Percentiles rank a stretch among this genome's conserved stretches.
These are phyloP conservation scores for Caenorhabditis parvicauda DNA, from an alignment of 2,888 invertebrate genomes.

Conservation along the genomic window DNA sequence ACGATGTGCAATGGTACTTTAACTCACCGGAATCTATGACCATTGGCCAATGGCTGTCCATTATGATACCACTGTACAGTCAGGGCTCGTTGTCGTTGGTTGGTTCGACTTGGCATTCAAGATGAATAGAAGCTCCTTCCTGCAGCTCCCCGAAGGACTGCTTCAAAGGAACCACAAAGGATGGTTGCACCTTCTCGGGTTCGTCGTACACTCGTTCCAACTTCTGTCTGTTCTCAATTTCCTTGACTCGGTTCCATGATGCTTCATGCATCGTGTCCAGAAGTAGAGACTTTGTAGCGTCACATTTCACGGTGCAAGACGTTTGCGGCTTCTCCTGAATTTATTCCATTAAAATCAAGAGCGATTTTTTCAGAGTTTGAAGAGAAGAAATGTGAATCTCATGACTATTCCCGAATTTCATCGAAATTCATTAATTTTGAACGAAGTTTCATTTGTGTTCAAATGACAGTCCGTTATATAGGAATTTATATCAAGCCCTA, in stretches of 20 bases:
- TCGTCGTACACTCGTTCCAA: constrained; percentile 49
- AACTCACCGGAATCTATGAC: constrained; percentile 51
- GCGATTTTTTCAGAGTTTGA: too few relatives aligned
- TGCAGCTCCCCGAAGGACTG: constrained; percentile 79
- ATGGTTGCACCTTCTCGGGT: constrained; percentile 44
- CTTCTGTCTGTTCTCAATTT: constrained; percentile 65
- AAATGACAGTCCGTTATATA: too few relatives aligned
- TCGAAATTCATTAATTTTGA: too few relatives aligned
- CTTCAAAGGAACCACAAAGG: constrained; percentile 66
- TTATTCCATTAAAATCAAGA: too few relatives aligned
- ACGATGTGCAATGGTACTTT: too few relatives aligned
- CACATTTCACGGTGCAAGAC: constrained; percentile 65
- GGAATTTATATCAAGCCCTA: too few relatives aligned
- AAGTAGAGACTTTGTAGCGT: constrained; percentile 69
- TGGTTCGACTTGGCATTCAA: constrained; percentile 91
- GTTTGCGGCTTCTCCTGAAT: too few relatives aligned
- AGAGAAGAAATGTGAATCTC: too few relatives aligned
- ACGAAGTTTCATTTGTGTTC: too few relatives aligned
- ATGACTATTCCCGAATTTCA: too few relatives aligned
- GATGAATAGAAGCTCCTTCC: constrained; percentile 85
- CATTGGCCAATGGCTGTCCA: constrained; percentile 73
- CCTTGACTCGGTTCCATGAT: constrained; percentile 62
- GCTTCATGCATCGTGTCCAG: constrained; percentile 78
- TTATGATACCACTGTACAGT: constrained; percentile 87
- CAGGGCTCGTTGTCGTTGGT: constrained; percentile 84